Evolutionary conservation across 2,113 vertebrate genomes (phyloP).

Genomic region (Pituophis catenifer): DNA sequence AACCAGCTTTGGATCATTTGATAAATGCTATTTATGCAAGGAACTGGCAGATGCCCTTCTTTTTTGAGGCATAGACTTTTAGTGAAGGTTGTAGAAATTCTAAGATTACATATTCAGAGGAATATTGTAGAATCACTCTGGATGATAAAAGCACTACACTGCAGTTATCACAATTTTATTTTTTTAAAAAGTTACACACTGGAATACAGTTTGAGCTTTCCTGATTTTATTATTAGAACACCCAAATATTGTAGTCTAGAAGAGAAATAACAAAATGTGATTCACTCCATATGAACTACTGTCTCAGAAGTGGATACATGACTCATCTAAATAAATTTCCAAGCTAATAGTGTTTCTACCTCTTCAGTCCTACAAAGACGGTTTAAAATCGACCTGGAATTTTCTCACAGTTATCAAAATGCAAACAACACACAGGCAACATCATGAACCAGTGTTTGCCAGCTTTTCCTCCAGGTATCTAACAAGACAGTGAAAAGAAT

Average conservation of each 20-base stretch:
- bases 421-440: background rate
- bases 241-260: constrained; percentile 4
- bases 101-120: constrained; percentile 29
- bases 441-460: background rate
- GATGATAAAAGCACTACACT: background rate
- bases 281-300: constrained; percentile 9
- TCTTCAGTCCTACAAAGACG: background rate
- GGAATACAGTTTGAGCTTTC: background rate
- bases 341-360: background rate
- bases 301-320: constrained; percentile 33
- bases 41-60: constrained; percentile 4
- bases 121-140: constrained; percentile 10
- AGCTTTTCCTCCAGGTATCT: background rate
- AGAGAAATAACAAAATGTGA: constrained; percentile 31
- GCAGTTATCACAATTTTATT: constrained; percentile 23
- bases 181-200: constrained; percentile 1
- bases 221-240: constrained; percentile 35
- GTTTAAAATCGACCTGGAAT: background rate
- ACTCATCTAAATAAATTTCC: constrained; percentile 37
- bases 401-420: background rate
- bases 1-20: background rate
- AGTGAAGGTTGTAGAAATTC: background rate
- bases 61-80: accelerated
- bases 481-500: background rate
- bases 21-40: constrained; percentile 6